A percentile compares a stretch with the other conserved stretches of the same genome.
phyloP scores from a whole-genome alignment of 37 sponge, comb jelly and placozoan genomes.

The Ephydatia muelleri region DNA sequence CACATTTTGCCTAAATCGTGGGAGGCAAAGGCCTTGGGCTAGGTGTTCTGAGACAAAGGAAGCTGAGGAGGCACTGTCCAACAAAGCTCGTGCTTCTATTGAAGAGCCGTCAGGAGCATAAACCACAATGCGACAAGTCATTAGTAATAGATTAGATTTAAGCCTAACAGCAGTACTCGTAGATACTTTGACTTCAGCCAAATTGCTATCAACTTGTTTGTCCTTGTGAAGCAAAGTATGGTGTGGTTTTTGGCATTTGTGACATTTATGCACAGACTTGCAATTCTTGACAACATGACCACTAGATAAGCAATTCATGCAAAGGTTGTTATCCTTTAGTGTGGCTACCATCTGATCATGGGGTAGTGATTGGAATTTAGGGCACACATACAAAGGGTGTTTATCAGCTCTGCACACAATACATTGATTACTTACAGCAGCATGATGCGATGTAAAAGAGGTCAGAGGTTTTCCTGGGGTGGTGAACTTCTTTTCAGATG shows the following conservation, averaged over 20 bases:
- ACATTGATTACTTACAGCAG: not conserved
- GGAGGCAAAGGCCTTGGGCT: constrained; percentile 32
- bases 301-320: constrained; percentile 21
- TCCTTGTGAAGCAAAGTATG: constrained; percentile 50
- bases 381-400: constrained; percentile 51
- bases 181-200: not conserved
- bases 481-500: not conserved
- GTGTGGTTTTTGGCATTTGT: constrained; percentile 47
- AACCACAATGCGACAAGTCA: constrained; percentile 40
- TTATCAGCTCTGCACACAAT: constrained; percentile 36
- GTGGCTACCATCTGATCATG: constrained; percentile 31
- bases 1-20: constrained; percentile 31
- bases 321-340: constrained; percentile 28
- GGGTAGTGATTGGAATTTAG: constrained; percentile 32
- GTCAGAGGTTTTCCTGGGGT: constrained; percentile 17
- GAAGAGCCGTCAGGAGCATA: constrained; percentile 48
- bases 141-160: constrained; percentile 30
- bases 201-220: not conserved
- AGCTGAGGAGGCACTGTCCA: constrained; percentile 40
- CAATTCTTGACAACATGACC: constrained; percentile 52
- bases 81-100: constrained; percentile 53
- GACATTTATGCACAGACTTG: constrained; percentile 38
- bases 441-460: not conserved
- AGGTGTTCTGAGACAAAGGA: constrained; percentile 53
- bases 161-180: constrained; percentile 16